Conservation (phyloP, 2,113 vertebrate species). For the Syngnathus floridae region DNA sequence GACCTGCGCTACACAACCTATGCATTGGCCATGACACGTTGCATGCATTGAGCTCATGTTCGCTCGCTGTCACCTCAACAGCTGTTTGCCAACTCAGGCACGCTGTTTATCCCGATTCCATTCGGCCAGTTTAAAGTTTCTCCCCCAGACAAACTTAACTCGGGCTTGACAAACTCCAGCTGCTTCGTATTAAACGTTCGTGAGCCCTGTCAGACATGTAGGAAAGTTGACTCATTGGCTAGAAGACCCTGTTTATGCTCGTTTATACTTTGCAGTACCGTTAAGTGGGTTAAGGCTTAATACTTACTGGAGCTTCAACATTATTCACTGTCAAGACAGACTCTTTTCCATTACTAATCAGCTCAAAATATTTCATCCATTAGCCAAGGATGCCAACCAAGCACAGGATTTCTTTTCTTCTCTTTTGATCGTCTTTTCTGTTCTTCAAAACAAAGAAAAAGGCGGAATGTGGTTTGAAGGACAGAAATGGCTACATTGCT, state of each 20-base stretch:
- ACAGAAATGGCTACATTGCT: background rate
- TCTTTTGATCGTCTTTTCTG: background rate
- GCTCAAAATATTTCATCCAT: background rate
- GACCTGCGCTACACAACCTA: background rate
- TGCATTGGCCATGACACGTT: conserved; percentile 21
- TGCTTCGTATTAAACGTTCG: conserved; percentile 8
- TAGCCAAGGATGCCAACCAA: background rate
- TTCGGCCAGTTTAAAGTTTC: conserved; percentile 28
- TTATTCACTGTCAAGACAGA: background rate
- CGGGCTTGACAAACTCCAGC: conserved; percentile 21
- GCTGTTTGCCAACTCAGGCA: conserved; percentile 28
- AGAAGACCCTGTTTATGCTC: too few species aligned
- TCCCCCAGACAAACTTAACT: conserved; percentile 6
- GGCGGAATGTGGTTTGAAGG: background rate
- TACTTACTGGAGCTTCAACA: background rate
- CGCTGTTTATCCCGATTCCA: conserved; percentile 28
- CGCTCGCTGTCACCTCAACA: conserved; percentile 21
- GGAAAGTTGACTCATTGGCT: background rate
- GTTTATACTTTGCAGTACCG: background rate
- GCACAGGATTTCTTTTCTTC: too few species aligned
- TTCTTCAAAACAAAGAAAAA: background rate
- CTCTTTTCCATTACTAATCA: background rate
- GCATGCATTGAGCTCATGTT: conserved; percentile 14
- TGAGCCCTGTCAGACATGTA: background rate
- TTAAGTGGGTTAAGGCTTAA: background rate